These are phyloP conservation scores for Nebria salina DNA, from an alignment of 2,888 invertebrate species.

Conservation along the genomic window DNA sequence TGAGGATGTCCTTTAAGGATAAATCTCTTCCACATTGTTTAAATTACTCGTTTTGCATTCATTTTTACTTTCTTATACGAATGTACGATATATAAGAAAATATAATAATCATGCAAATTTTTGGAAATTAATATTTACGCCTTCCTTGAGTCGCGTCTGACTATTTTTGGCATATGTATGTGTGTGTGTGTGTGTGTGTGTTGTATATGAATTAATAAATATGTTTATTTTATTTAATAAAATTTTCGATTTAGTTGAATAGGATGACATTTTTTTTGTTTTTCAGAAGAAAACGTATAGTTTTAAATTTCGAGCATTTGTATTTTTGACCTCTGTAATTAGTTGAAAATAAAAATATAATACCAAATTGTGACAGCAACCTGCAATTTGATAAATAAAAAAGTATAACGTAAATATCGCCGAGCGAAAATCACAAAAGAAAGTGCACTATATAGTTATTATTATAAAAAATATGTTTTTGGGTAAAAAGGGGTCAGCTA, in stretches of 20 bases:
- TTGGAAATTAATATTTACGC: too few species aligned
- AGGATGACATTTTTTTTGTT: too few species aligned
- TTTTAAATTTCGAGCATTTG: neutral
- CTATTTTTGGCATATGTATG: too few species aligned
- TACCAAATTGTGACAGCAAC: neutral
- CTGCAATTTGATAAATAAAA: neutral
- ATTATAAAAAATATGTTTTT: neutral
- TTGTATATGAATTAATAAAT: too few species aligned
- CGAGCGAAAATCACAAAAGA: slow-evolving; percentile 17
- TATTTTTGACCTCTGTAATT: neutral
- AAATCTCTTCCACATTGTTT: neutral
- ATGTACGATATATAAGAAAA: too few species aligned
- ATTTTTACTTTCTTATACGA: neutral
- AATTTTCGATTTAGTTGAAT: too few species aligned
- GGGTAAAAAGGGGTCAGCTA: slow-evolving; percentile 22
- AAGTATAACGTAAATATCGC: neutral
- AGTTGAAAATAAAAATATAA: neutral
- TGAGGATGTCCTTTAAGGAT: neutral
- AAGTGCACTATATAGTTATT: slow-evolving; percentile 5
- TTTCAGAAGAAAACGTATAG: neutral
- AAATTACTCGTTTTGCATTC: neutral
- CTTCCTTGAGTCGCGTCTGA: too few species aligned
- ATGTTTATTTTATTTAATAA: too few species aligned
- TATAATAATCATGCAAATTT: too few species aligned
- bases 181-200: too few species aligned